Evolutionary conservation across 2,888 invertebrate genomes (phyloP).

Genomic region (Achlya flavicornis): DNA sequence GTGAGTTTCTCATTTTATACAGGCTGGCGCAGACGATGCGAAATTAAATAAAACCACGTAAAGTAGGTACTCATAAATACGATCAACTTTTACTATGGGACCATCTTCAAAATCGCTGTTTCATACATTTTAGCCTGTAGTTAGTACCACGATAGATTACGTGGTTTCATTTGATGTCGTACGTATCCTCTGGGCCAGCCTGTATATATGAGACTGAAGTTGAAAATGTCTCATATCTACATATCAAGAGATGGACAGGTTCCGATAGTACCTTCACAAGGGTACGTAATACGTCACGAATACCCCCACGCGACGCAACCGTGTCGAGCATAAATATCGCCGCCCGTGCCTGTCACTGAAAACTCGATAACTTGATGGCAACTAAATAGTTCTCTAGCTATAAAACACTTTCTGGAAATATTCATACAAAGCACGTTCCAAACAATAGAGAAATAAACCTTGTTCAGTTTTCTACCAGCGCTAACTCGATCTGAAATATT

Average conservation of each 20-base stretch:
- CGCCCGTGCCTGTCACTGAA: slow-evolving; percentile 51
- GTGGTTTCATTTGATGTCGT: too few species aligned
- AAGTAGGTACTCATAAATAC: too few species aligned
- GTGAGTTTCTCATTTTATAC: too few species aligned
- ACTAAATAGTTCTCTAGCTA: slow-evolving; percentile 48
- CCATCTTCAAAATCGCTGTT: too few species aligned
- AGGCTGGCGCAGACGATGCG: too few species aligned
- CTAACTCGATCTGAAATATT: slow-evolving; percentile 51
- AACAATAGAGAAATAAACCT: slow-evolving; percentile 78
- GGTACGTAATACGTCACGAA: slow-evolving; percentile 39
- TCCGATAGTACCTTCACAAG: slow-evolving; percentile 37
- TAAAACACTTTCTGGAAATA: slow-evolving; percentile 40
- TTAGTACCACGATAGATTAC: too few species aligned
- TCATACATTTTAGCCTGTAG: too few species aligned
- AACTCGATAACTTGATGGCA: slow-evolving; percentile 58
- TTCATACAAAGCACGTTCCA: slow-evolving; percentile 58
- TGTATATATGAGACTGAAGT: not conserved
- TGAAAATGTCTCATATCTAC: slow-evolving; percentile 14
- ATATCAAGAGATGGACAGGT: slow-evolving; percentile 46
- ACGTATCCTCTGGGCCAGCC: too few species aligned
- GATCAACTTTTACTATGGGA: too few species aligned
- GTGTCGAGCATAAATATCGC: slow-evolving; percentile 57
- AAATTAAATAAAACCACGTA: too few species aligned
- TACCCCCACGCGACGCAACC: slow-evolving; percentile 56
- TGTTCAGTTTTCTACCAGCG: slow-evolving; percentile 64